Percentiles rank a stretch among this genome's conserved stretches.
Evolutionary conservation across 2,113 vertebrate species (phyloP).

Genomic region (Pelvicachromis taeniatus): DNA sequence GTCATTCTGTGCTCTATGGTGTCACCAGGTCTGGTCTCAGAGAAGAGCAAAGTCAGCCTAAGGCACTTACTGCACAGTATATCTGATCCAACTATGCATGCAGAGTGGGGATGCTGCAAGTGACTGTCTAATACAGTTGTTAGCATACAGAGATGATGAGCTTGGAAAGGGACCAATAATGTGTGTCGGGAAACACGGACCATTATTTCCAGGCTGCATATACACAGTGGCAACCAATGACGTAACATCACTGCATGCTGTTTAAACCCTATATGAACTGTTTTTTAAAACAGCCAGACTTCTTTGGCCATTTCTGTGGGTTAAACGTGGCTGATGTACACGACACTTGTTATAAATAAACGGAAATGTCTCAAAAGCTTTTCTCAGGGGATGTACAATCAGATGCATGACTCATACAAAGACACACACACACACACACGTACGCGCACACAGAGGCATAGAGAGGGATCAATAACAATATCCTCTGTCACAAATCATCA

Average conservation of each 20-base stretch:
- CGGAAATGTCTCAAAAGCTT: background rate
- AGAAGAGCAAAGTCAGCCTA: background rate
- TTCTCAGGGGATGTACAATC: background rate
- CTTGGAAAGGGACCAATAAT: background rate
- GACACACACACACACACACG: background rate
- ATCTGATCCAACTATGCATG: slow-evolving; percentile 8
- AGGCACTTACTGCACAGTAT: background rate
- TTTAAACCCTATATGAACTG: background rate
- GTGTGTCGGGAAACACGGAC: background rate
- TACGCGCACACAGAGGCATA: background rate
- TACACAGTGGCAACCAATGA: background rate
- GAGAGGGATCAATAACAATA: slow-evolving; percentile 23
- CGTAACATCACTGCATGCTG: background rate
- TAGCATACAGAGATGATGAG: background rate
- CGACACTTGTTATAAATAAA: background rate
- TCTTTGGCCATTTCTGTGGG: background rate
- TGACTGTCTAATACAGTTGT: background rate
- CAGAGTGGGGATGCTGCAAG: background rate
- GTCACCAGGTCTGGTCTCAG: slow-evolving; percentile 6
- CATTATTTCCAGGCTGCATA: background rate
- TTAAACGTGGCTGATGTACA: background rate
- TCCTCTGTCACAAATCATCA: background rate
- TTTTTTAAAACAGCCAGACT: background rate
- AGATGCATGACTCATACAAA: background rate
- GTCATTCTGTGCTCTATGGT: background rate